Percentiles rank a stretch among this genome's conserved stretches.
These are phyloP conservation scores for Hyles euphorbiae DNA, from an alignment of 1,140 invertebrate genomes.

Conservation along the genomic window DNA sequence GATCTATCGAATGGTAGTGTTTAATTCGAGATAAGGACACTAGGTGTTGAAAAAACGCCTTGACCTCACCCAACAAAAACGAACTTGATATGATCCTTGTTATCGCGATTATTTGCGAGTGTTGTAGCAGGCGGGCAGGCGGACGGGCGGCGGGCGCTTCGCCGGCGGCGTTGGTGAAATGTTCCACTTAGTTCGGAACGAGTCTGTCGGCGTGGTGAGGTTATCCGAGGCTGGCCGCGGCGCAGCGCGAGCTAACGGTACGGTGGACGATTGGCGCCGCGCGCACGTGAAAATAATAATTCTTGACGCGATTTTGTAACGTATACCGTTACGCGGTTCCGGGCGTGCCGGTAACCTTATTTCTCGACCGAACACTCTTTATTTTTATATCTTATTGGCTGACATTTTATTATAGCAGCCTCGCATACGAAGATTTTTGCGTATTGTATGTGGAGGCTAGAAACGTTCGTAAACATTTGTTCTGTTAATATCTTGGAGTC, in stretches of 20 bases:
- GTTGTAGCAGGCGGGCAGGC: no score
- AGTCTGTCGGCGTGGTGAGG: constrained; percentile 13
- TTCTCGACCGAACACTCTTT: constrained; percentile 58
- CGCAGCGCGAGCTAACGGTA: constrained; percentile 54
- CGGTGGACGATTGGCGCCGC: constrained; percentile 38
- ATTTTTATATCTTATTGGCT: constrained; percentile 62
- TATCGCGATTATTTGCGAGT: no score
- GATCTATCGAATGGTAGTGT: neutral
- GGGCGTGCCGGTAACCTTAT: constrained; percentile 69
- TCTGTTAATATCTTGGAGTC: no score
- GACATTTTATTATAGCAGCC: constrained; percentile 31
- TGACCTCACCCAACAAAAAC: constrained; percentile 7
- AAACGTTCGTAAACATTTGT: no score
- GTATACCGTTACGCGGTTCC: constrained; percentile 70
- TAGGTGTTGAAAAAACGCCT: neutral
- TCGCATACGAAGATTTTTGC: constrained; percentile 10
- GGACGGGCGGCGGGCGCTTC: neutral
- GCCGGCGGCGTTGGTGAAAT: constrained; percentile 16
- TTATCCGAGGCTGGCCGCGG: constrained; percentile 21
- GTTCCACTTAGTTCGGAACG: constrained; percentile 48
- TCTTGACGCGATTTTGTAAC: constrained; percentile 74
- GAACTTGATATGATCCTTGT: neutral
- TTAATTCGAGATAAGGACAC: neutral
- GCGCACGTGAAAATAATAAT: constrained; percentile 74
- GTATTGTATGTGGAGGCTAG: no score